Evolutionary conservation across 2,797 vertebrate species (phyloP).

Genomic region (Zonotrichia albicollis): DNA sequence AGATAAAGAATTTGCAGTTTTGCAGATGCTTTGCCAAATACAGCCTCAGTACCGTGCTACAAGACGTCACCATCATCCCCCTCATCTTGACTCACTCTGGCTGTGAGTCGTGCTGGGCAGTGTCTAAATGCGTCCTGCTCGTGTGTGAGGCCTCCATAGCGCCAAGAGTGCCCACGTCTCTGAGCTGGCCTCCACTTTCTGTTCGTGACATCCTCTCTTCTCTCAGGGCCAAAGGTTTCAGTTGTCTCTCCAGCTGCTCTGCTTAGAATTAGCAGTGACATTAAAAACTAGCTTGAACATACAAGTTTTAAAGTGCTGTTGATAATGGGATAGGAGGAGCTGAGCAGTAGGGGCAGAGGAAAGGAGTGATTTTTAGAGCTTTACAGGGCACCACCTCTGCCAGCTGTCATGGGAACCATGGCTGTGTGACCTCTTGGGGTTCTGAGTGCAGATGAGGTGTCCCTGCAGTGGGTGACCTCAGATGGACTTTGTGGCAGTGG

Average conservation of each 20-base stretch:
- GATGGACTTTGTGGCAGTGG: background rate
- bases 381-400: background rate
- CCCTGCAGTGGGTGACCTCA: background rate
- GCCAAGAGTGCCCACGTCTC: background rate
- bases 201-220: background rate
- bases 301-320: background rate
- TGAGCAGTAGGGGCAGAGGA: background rate
- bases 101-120: background rate
- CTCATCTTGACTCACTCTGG: constrained; percentile 57
- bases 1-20: background rate
- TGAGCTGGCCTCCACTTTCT: background rate
- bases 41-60: background rate
- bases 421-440: background rate
- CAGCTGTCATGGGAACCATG: fast-evolving
- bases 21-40: constrained; percentile 29
- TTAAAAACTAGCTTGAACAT: background rate
- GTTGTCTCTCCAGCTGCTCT: background rate
- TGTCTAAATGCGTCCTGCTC: background rate
- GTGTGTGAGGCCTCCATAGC: background rate
- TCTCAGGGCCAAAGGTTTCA: background rate
- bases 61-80: constrained; percentile 39
- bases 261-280: background rate
- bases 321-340: background rate
- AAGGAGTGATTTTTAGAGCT: background rate
- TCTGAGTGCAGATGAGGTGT: background rate